Percentiles rank a stretch among this genome's conserved stretches.
phyloP scores from a whole-genome alignment of 2,888 invertebrate genomes.

The Caenorhabditis sinica region DNA sequence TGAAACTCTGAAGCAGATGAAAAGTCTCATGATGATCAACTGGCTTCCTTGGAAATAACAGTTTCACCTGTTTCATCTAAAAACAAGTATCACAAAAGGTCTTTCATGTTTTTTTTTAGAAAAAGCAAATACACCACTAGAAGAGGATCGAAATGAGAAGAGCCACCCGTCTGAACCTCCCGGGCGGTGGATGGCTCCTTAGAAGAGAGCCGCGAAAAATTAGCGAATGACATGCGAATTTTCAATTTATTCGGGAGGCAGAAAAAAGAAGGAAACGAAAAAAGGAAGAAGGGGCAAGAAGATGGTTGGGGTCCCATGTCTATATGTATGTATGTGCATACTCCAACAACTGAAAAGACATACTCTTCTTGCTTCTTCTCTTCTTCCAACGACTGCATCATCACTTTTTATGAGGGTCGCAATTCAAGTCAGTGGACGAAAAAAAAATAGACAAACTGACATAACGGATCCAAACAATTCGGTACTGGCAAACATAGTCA shows the following conservation, averaged over 20 bases:
- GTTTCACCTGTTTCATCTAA: not conserved
- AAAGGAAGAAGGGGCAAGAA: constrained; percentile 17
- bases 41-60: not conserved
- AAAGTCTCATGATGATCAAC: not conserved
- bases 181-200: constrained; percentile 10
- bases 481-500: not conserved
- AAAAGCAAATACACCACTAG: constrained; percentile 40
- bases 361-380: constrained; percentile 42
- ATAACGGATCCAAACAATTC: constrained; percentile 16
- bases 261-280: constrained; percentile 45
- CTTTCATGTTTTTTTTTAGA: constrained; percentile 1
- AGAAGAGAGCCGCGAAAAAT: constrained; percentile 61
- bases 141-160: constrained; percentile 41
- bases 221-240: constrained; percentile 71
- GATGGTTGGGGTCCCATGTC: constrained; percentile 58
- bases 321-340: constrained; percentile 60
- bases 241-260: constrained; percentile 65
- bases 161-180: constrained; percentile 23
- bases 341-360: constrained; percentile 37
- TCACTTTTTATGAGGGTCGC: constrained; percentile 63
- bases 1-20: not conserved
- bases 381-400: constrained; percentile 50
- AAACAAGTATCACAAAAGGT: constrained; percentile 14
- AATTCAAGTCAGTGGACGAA: constrained; percentile 31
- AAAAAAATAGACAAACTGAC: constrained; percentile 6